These are phyloP conservation scores for Andrena bucephala DNA, from an alignment of 2,888 invertebrate species.

Conservation along the genomic window DNA sequence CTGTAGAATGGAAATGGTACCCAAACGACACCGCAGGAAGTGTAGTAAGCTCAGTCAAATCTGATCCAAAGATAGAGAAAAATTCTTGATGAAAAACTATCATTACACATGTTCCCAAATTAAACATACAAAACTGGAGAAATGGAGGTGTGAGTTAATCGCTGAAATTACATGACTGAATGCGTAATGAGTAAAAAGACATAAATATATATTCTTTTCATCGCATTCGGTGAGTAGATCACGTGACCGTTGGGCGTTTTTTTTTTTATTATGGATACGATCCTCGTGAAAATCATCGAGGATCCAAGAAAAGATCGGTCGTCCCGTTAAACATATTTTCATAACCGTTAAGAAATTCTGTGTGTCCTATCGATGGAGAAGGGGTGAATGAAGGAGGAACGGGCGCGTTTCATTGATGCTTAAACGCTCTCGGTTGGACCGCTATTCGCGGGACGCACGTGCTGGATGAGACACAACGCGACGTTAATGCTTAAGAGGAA, in stretches of 20 bases:
- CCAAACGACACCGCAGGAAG: too few species aligned
- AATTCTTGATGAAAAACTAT: too few species aligned
- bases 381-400: constrained; percentile 6
- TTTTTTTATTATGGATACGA: background rate
- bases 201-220: background rate
- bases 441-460: constrained; percentile 67
- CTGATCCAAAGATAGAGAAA: too few species aligned
- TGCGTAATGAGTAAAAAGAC: too few species aligned
- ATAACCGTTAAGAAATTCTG: constrained; percentile 49
- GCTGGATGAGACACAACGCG: constrained; percentile 67
- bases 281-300: background rate
- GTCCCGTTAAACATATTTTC: constrained; percentile 44
- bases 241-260: background rate
- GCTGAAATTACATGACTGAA: too few species aligned
- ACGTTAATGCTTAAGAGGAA: constrained; percentile 69
- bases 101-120: too few species aligned
- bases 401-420: constrained; percentile 56
- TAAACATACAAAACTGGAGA: too few species aligned
- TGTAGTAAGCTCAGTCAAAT: too few species aligned
- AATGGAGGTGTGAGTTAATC: too few species aligned
- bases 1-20: too few species aligned
- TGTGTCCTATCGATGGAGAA: background rate
- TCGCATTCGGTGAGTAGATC: background rate
- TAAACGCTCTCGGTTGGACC: constrained; percentile 54
- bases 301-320: constrained; percentile 3